Evolutionary conservation across 2,797 vertebrate genomes (phyloP), one percentile per base, ranked within the genome.

Genomic region (Lerista edwardsae): DNA sequence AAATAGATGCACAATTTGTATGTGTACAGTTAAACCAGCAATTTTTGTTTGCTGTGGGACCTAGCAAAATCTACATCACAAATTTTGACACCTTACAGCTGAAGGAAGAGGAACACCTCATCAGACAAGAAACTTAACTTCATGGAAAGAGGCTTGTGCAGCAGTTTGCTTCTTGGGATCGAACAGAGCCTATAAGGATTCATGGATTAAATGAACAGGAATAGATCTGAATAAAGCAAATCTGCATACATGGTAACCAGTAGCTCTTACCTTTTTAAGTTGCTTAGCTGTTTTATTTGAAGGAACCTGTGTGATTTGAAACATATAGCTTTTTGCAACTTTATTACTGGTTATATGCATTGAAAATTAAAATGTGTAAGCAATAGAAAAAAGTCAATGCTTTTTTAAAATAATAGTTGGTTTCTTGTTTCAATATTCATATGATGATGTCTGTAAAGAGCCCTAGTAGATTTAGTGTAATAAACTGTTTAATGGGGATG

Each of bases 1-100:
- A 95, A 93, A 62, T 96, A 96, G 92, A 88, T 96, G 95, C 95
- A 96, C 95, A 88, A 95, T 91, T 95, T 93, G 90, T 95, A 89
- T 96, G 93, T 95, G 95, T 96, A 94, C 94, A 95, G 94, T 95
- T 96, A 96, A 96, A 95, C 93, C 96, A 96, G 92, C 96, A 88
- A 91, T 96, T 95, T 96, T 95, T 96, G 93, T 96, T 92, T 94
- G 93, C 95, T 94, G 83, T 96, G 95, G 97, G 97, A 97, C 97
- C 97, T 97, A 98, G 97, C 97, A 97, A 97, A 99, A 99, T 98
- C 96, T 98, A 98, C 99, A 98, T 98, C 98, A 99, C 98, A 97
- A 98, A 95, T 99, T 99, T 98, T 99, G 97, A 98, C 98, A 99
- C 98, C 96, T 99, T 99, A 98, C 98, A 99, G 99, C 98, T 99